A percentile compares a stretch with the other conserved stretches of the same genome.
Conservation (phyloP, 2,888 invertebrate genomes). For the Cabera pusaria region DNA sequence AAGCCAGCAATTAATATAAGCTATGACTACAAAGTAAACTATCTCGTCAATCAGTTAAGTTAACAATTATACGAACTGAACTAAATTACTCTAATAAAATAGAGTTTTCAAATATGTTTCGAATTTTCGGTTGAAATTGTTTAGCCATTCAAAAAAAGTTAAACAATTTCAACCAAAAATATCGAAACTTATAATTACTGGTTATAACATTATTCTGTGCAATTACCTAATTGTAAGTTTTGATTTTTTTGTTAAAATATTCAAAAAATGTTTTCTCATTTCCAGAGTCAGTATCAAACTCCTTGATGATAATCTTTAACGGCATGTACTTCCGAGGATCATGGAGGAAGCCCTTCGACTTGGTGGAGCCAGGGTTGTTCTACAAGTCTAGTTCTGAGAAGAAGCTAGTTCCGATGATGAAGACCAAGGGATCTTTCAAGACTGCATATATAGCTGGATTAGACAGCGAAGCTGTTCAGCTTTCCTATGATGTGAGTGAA, state of each 20-base stretch:
- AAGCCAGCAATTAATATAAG: too few relatives aligned
- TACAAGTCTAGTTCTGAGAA: constrained; percentile 84
- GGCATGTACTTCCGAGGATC: constrained; percentile 91
- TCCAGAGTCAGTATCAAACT: constrained; percentile 70
- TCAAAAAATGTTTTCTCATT: constrained; percentile 21
- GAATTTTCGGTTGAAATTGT: neutral
- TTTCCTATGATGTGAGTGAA: constrained; percentile 89
- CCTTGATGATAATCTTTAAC: constrained; percentile 88
- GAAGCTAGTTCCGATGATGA: constrained; percentile 87
- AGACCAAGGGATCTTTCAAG: constrained; percentile 83
- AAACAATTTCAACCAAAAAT: too few relatives aligned
- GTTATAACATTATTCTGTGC: too few relatives aligned
- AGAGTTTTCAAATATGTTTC: neutral
- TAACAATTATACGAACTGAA: too few relatives aligned
- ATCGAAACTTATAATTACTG: too few relatives aligned
- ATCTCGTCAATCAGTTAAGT: too few relatives aligned
- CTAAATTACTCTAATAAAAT: too few relatives aligned
- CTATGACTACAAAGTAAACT: too few relatives aligned
- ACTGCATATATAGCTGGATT: constrained; percentile 84
- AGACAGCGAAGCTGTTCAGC: constrained; percentile 86
- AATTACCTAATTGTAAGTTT: too few relatives aligned
- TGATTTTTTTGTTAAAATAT: too few relatives aligned
- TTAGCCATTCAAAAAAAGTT: too few relatives aligned
- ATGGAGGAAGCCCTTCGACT: constrained; percentile 88
- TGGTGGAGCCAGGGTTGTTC: constrained; percentile 83